These are phyloP conservation scores for Drosophila azteca DNA, from an alignment of 1,140 invertebrate species.

Conservation along the genomic window DNA sequence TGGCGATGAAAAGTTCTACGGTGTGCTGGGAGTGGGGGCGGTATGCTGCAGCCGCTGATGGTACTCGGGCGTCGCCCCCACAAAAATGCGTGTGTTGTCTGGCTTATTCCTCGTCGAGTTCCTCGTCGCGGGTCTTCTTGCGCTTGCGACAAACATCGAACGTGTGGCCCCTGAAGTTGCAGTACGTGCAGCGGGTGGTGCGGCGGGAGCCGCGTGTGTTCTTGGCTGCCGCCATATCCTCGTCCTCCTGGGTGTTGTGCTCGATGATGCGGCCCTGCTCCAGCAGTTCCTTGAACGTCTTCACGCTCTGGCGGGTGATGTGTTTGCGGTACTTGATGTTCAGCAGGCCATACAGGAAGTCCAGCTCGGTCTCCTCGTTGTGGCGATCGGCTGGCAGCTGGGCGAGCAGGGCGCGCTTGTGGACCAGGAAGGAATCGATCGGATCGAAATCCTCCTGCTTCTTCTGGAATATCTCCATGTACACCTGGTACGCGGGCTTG, in stretches of 20 bases:
- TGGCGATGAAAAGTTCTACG: conserved; percentile 46
- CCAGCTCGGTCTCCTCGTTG: conserved; percentile 75
- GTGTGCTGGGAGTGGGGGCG: neutral
- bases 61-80: conserved; percentile 17
- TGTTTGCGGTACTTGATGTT: conserved; percentile 77
- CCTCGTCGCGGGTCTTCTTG: conserved; percentile 10
- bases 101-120: conserved; percentile 31
- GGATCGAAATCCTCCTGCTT: conserved; percentile 63
- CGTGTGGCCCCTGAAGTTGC: conserved; percentile 70
- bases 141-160: conserved; percentile 65
- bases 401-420: conserved; percentile 77
- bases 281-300: conserved; percentile 68
- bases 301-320: conserved; percentile 60
- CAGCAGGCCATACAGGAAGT: conserved; percentile 76
- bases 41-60: conserved; percentile 16
- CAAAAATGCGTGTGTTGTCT: conserved; percentile 4
- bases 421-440: conserved; percentile 77
- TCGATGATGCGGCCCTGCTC: conserved; percentile 78
- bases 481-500: conserved; percentile 76
- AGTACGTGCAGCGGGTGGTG: conserved; percentile 62
- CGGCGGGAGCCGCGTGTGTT: conserved; percentile 43
- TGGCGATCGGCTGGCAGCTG: conserved; percentile 74
- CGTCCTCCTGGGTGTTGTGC: conserved; percentile 64
- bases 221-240: conserved; percentile 17
- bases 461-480: conserved; percentile 75